Conservation (phyloP, 2,888 invertebrate genomes). For the Scaptomyza caliginosa region DNA sequence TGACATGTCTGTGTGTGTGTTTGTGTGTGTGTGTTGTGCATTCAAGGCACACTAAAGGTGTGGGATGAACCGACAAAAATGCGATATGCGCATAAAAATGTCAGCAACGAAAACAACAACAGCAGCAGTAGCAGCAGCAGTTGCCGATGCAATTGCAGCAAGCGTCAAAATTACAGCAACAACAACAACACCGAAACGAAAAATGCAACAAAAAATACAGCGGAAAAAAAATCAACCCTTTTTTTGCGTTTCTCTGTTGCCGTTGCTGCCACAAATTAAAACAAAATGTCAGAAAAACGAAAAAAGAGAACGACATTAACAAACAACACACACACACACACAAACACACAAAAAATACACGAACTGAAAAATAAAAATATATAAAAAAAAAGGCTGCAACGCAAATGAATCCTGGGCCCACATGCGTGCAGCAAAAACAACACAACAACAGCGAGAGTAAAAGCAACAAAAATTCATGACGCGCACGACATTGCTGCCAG, state of each 20-base stretch:
- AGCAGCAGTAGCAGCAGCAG: constrained; percentile 33
- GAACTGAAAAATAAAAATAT: constrained; percentile 11
- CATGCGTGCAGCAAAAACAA: constrained; percentile 70
- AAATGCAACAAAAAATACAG: constrained; percentile 56
- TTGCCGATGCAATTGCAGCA: constrained; percentile 66
- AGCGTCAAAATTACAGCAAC: constrained; percentile 70
- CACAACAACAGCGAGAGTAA: constrained; percentile 42
- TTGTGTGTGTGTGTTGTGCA: constrained; percentile 21
- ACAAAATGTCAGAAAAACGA: constrained; percentile 76
- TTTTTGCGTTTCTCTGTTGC: constrained; percentile 41
- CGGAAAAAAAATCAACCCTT: constrained; percentile 78
- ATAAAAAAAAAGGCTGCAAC: constrained; percentile 45
- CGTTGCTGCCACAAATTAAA: constrained; percentile 76
- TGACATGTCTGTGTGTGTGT: constrained; percentile 11
- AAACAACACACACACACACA: constrained; percentile 26
- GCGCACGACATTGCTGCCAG: constrained; percentile 26
- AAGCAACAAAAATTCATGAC: constrained; percentile 27
- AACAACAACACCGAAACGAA: constrained; percentile 40
- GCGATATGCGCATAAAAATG: constrained; percentile 71
- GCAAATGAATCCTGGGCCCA: constrained; percentile 71
- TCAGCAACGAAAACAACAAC: constrained; percentile 48
- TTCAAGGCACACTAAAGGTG: constrained; percentile 58
- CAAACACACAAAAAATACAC: constrained; percentile 44
- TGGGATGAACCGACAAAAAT: constrained; percentile 77
- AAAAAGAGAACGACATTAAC: constrained; percentile 47